Conservation (phyloP, 1,140 invertebrate species). For the Drosophila parvula region DNA sequence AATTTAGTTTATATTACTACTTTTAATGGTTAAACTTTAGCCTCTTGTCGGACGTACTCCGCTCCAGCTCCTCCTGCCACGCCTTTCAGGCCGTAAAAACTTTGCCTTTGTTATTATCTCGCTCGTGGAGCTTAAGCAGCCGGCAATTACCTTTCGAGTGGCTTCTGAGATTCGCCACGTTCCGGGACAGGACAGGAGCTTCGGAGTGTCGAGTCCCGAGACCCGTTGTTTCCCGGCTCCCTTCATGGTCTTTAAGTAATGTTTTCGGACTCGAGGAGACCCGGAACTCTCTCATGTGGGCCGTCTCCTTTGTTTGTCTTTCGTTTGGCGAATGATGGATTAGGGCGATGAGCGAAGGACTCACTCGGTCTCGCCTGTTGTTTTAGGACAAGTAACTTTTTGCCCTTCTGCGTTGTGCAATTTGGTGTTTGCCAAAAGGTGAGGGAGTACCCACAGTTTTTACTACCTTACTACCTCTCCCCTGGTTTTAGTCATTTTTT, state of each 20-base stretch:
- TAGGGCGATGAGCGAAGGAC: slow-evolving; percentile 39
- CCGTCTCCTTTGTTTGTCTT: slow-evolving; percentile 37
- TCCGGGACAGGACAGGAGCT: background rate
- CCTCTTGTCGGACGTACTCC: slow-evolving; percentile 17
- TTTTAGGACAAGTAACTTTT: slow-evolving; percentile 67
- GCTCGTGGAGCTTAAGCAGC: slow-evolving; percentile 66
- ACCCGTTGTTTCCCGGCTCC: slow-evolving; percentile 7
- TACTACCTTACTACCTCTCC: background rate
- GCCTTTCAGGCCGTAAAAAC: slow-evolving; percentile 49
- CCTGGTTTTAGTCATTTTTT: background rate
- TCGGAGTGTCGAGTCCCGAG: background rate
- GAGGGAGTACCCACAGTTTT: background rate
- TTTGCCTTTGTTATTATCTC: slow-evolving; percentile 78
- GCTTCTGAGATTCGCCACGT: slow-evolving; percentile 64
- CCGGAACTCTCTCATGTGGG: slow-evolving; percentile 30
- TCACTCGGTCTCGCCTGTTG: slow-evolving; percentile 34
- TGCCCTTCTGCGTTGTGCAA: slow-evolving; percentile 11
- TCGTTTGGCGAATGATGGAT: slow-evolving; percentile 50
- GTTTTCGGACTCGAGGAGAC: slow-evolving; percentile 28
- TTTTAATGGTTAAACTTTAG: slow-evolving; percentile 81
- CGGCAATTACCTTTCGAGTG: slow-evolving; percentile 78
- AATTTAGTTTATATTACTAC: slow-evolving; percentile 92
- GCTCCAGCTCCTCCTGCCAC: background rate
- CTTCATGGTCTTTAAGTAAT: slow-evolving; percentile 50
- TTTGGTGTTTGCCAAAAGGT: slow-evolving; percentile 14